These are phyloP conservation scores for Tenthredo notha DNA, from an alignment of 2,888 invertebrate genomes.

Conservation along the genomic window DNA sequence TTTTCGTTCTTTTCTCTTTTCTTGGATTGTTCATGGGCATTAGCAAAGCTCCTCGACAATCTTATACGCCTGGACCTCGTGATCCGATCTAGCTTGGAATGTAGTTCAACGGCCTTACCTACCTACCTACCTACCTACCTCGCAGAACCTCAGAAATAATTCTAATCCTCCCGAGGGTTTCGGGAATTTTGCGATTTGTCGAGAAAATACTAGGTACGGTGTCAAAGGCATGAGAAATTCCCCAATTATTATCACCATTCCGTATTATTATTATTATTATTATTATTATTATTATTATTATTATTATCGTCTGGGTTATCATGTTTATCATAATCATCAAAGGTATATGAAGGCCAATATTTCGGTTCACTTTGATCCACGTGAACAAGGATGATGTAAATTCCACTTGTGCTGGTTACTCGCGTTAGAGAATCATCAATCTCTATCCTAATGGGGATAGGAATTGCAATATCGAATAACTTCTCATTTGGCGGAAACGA, in stretches of 20 bases:
- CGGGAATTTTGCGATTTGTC: constrained; percentile 40
- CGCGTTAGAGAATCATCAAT: not conserved
- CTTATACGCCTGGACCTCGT: constrained; percentile 7
- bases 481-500: too few relatives aligned
- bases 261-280: not conserved
- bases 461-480: too few relatives aligned
- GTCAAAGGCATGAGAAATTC: constrained; percentile 24
- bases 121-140: not conserved
- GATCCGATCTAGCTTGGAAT: constrained; percentile 41
- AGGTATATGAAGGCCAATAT: not conserved
- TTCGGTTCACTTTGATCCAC: not conserved
- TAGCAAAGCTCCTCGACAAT: constrained; percentile 34
- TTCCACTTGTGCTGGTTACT: not conserved
- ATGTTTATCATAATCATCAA: not conserved
- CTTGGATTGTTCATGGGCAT: constrained; percentile 25
- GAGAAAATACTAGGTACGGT: not conserved
- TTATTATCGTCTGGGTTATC: not conserved
- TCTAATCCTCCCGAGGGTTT: constrained; percentile 43
- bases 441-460: not conserved
- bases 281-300: not conserved
- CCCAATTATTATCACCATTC: not conserved
- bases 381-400: not conserved
- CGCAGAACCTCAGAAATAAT: constrained; percentile 33
- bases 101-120: constrained; percentile 34
- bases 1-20: not conserved